phyloP scores from a whole-genome alignment of 2,888 invertebrate species.

The Diaprepes abbreviatus region DNA sequence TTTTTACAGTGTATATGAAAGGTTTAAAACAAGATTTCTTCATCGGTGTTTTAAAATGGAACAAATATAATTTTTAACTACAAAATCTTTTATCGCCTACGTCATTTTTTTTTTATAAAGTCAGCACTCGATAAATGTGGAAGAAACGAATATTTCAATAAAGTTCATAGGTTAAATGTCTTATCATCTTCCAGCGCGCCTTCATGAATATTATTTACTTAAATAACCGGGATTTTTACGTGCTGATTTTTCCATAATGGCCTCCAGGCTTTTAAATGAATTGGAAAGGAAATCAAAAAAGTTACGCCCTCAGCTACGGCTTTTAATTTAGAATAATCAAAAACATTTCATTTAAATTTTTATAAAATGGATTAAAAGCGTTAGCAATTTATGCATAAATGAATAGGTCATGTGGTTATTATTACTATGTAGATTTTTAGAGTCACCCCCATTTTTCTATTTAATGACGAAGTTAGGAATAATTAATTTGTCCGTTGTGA shows the following conservation, averaged over 20 bases:
- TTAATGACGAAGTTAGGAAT: no score
- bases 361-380: no score
- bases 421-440: no score
- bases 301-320: not conserved
- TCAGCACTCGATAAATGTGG: not conserved
- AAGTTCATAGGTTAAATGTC: conserved; percentile 19
- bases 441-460: no score
- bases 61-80: not conserved
- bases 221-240: conserved; percentile 2
- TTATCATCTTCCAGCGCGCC: conserved; percentile 8
- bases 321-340: no score
- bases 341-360: no score
- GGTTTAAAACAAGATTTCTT: no score
- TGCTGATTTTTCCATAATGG: not conserved
- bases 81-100: not conserved
- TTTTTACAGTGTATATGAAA: no score
- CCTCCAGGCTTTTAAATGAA: not conserved
- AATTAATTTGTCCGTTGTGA: no score
- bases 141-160: not conserved
- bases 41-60: no score
- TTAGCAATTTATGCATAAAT: no score
- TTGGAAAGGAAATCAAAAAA: conserved; percentile 10
- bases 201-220: conserved; percentile 7
- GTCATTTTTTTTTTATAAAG: not conserved
- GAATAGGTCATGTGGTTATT: no score